Evolutionary conservation across 2,797 vertebrate genomes (phyloP).

Genomic region (Anabas testudineus): DNA sequence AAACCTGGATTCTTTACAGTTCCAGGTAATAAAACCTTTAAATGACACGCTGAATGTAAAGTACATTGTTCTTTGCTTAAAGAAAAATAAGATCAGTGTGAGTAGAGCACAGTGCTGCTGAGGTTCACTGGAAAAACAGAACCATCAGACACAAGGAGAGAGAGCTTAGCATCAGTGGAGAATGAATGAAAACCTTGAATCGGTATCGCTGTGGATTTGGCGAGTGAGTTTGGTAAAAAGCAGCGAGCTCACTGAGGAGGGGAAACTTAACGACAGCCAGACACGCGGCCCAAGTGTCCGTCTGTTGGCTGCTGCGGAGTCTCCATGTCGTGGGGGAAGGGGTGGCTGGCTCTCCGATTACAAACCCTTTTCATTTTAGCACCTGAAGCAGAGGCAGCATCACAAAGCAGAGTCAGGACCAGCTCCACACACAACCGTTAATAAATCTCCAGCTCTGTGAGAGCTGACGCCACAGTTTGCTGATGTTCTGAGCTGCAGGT

Average conservation of each 20-base stretch:
- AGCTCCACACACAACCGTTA: background rate
- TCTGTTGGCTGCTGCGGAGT: background rate
- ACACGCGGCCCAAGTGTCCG: background rate
- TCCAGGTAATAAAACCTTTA: too few species aligned
- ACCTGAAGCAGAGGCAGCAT: slow-evolving; percentile 31
- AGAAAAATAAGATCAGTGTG: background rate
- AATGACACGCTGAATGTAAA: too few species aligned
- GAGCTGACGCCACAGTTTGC: too few species aligned
- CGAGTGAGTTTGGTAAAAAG: slow-evolving; percentile 15
- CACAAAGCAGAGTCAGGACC: slow-evolving; percentile 25
- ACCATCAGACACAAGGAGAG: background rate
- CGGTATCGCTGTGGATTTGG: slow-evolving; percentile 2
- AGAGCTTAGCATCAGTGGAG: background rate
- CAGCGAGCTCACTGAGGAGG: background rate
- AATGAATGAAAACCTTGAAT: background rate
- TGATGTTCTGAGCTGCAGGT: too few species aligned
- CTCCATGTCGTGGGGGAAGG: background rate
- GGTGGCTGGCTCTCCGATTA: slow-evolving; percentile 26
- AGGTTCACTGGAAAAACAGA: background rate
- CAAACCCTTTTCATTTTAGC: slow-evolving; percentile 28
- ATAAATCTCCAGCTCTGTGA: too few species aligned
- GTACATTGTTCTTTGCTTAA: too few species aligned
- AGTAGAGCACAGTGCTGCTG: slow-evolving; percentile 8
- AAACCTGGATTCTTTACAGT: too few species aligned
- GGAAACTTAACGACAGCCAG: background rate